Evolutionary conservation across 2,888 invertebrate species (phyloP).

Genomic region (Eledona agricola): DNA sequence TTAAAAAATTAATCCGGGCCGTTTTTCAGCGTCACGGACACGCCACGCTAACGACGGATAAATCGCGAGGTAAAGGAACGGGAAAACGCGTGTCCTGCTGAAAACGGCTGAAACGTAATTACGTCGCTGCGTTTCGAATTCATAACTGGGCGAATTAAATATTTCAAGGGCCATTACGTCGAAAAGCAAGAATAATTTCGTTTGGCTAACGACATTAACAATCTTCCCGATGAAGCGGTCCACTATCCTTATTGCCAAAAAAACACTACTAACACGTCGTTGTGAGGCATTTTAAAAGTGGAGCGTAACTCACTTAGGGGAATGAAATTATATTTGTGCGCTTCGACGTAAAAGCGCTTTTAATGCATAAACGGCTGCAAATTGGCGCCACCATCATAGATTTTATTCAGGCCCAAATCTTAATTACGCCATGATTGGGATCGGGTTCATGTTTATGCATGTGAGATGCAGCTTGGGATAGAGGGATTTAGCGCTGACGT

Average conservation of each 20-base stretch:
- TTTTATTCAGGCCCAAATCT: no score
- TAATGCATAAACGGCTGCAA: slow-evolving; percentile 11
- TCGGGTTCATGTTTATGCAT: slow-evolving; percentile 4
- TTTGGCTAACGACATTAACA: slow-evolving; percentile 26
- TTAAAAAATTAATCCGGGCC: slow-evolving; percentile 11
- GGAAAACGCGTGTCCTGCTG: no score
- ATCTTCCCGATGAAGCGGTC: slow-evolving; percentile 19
- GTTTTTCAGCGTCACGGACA: slow-evolving; percentile 15
- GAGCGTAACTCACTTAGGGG: slow-evolving; percentile 4
- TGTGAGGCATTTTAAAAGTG: slow-evolving; percentile 13
- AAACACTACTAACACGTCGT: slow-evolving; percentile 12
- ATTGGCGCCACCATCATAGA: no score
- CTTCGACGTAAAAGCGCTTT: slow-evolving; percentile 18
- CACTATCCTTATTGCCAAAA: background rate
- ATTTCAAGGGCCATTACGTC: slow-evolving; percentile 22
- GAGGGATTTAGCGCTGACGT: slow-evolving; percentile 19
- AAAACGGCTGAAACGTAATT: slow-evolving; percentile 16
- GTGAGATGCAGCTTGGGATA: slow-evolving; percentile 9
- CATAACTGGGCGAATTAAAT: slow-evolving; percentile 20
- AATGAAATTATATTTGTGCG: slow-evolving; percentile 15
- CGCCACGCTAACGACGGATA: slow-evolving; percentile 12
- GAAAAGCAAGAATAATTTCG: slow-evolving; percentile 18
- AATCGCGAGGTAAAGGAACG: slow-evolving; percentile 1
- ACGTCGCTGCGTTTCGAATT: slow-evolving; percentile 17
- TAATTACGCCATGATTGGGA: background rate